Percentiles rank a stretch among this genome's conserved stretches.
Conservation (phyloP, 1,140 invertebrate genomes). For the Drosophila lowei region DNA sequence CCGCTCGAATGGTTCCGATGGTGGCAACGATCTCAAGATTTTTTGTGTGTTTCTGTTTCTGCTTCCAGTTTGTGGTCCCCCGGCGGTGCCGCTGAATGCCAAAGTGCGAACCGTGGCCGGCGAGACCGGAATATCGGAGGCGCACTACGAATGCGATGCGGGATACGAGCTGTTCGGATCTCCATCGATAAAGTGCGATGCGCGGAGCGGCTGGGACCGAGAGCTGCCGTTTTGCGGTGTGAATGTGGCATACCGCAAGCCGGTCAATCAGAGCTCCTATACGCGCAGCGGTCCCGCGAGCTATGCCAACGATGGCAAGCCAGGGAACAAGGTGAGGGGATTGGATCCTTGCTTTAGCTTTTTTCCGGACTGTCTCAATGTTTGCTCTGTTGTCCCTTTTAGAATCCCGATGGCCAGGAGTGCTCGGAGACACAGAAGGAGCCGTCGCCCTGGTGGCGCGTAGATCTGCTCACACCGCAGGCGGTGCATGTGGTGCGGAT, state of each 20-base stretch:
- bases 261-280: constrained; percentile 94
- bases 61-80: constrained; percentile 87
- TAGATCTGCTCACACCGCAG: constrained; percentile 92
- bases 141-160: constrained; percentile 91
- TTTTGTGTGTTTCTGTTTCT: constrained; percentile 16
- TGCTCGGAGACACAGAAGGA: constrained; percentile 95
- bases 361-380: too few species aligned
- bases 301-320: constrained; percentile 93
- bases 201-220: constrained; percentile 89
- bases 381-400: background rate
- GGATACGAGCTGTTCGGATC: constrained; percentile 90
- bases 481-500: constrained; percentile 92
- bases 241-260: constrained; percentile 93
- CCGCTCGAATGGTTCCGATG: too few species aligned
- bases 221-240: constrained; percentile 94
- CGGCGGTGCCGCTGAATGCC: constrained; percentile 92
- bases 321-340: constrained; percentile 84
- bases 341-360: background rate
- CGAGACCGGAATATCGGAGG: constrained; percentile 83
- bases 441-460: constrained; percentile 95
- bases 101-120: constrained; percentile 85
- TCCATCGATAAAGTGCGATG: constrained; percentile 87
- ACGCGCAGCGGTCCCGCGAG: constrained; percentile 90
- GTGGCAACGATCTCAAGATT: constrained; percentile 18
- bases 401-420: constrained; percentile 93